Percentiles rank a stretch among this genome's conserved stretches.
Evolutionary conservation across 2,113 vertebrate species (phyloP).

Genomic region (Actinemys pallida): DNA sequence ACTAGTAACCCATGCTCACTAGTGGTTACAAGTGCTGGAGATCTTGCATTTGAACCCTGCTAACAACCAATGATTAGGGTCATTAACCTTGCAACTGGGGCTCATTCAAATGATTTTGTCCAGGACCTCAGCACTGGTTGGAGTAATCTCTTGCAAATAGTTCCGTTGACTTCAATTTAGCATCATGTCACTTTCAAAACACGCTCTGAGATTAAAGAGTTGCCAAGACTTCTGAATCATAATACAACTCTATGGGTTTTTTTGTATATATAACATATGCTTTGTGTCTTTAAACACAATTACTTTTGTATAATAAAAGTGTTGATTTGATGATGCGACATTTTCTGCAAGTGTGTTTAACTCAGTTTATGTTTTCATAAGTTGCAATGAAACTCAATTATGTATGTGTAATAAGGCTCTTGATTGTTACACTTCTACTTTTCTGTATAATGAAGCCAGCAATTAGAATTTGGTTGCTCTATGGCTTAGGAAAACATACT

Average conservation of each 20-base stretch:
- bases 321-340: constrained; percentile 84
- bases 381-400: constrained; percentile 86
- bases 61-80: not conserved
- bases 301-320: constrained; percentile 85
- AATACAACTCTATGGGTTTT: constrained; percentile 62
- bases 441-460: constrained; percentile 85
- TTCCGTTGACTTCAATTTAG: not conserved
- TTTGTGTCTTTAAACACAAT: constrained; percentile 83
- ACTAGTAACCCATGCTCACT: not conserved
- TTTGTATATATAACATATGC: constrained; percentile 81
- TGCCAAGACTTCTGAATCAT: constrained; percentile 61
- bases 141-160: not conserved
- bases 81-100: accelerated
- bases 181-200: not conserved
- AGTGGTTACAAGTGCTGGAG: not conserved
- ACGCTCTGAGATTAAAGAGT: constrained; percentile 43
- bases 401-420: constrained; percentile 87
- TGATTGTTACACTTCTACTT: constrained; percentile 86
- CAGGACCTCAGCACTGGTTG: not conserved
- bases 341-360: constrained; percentile 86
- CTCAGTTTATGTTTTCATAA: constrained; percentile 87
- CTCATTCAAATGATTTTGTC: not conserved
- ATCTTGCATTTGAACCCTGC: not conserved
- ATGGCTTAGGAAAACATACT: constrained; percentile 81
- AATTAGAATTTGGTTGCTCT: constrained; percentile 86